Evolutionary conservation across 2,888 invertebrate genomes (phyloP).

Genomic region (Cataglyphis rosenhaueri): DNA sequence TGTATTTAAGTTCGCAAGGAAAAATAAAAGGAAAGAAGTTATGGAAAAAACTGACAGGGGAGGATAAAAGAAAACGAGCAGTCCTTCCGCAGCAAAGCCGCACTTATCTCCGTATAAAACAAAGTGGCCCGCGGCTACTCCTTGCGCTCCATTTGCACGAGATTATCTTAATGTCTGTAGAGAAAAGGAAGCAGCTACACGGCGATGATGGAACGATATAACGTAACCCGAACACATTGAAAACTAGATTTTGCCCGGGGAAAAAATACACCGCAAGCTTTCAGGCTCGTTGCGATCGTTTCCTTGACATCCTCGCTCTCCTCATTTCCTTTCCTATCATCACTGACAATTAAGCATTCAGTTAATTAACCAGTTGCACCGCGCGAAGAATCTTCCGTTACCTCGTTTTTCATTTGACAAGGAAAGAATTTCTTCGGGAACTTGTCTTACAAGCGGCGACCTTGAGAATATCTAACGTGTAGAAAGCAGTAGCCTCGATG

Average conservation of each 20-base stretch:
- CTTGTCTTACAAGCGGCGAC: constrained; percentile 18
- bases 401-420: constrained; percentile 13
- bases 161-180: constrained; percentile 40
- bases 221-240: neutral
- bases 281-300: neutral
- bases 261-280: neutral
- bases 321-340: neutral
- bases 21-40: neutral
- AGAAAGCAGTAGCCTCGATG: constrained; percentile 13
- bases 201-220: constrained; percentile 37
- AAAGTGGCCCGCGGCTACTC: constrained; percentile 49
- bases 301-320: neutral
- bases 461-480: constrained; percentile 29
- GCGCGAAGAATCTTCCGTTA: constrained; percentile 33
- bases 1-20: constrained; percentile 34
- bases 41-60: constrained; percentile 21
- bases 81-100: constrained; percentile 42
- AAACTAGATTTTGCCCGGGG: neutral
- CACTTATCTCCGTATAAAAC: constrained; percentile 41
- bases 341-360: constrained; percentile 12
- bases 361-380: constrained; percentile 27
- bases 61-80: constrained; percentile 8
- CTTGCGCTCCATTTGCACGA: constrained; percentile 43
- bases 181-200: constrained; percentile 19
- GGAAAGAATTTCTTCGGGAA: constrained; percentile 25